Base-by-base conservation (phyloP, 2,113 vertebrate species). In the Poeciliopsis prolifica region DNA sequence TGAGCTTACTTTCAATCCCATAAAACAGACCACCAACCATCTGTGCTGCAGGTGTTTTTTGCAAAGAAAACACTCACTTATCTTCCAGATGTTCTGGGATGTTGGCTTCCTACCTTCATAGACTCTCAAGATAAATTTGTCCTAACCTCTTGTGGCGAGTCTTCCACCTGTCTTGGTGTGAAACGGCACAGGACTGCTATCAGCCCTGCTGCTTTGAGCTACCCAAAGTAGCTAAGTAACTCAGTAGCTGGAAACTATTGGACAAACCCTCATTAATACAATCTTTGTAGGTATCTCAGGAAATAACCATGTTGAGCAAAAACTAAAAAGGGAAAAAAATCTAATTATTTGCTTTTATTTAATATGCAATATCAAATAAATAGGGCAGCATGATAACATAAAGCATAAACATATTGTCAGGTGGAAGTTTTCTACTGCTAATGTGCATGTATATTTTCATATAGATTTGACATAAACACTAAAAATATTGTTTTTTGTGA, bases 31-130 rank as follows among this genome's bases (percentile, higher is more conserved):
- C 31, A 67, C 61, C 69, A 26, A 30, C 64, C 78, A 74, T 58
- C 74, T 84, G 72, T 17, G 68, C 58, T 15, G 44, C 48, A 77
- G 72, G 70, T 84, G 22, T 54, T 14, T 24, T 37, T 15, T 37
- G 35, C 10, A 1, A n/a, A 30, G 9, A 37, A 24, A 30, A 62
- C n/a, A n/a, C 51, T 40, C 4, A 48, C 17, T 48, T 48, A 48
- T 48, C 44, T 12, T 11, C 68, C 80, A 84, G 72, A 79, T 81
- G 78, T 77, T 72, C 61, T 58, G 64, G 44, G 3, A 58, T 14
- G 30, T 37, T 17, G 11, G 65, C 51, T 14, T 19, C 44, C 24
- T 40, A 28, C n/a, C 31, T 76, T 71, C 77, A 72, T 72, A 13
- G 63, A 68, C 64, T 40, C 24, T 42, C 51, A 44, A 58, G 11